phyloP scores from a whole-genome alignment of 2,888 invertebrate genomes.

The Thereva unica region DNA sequence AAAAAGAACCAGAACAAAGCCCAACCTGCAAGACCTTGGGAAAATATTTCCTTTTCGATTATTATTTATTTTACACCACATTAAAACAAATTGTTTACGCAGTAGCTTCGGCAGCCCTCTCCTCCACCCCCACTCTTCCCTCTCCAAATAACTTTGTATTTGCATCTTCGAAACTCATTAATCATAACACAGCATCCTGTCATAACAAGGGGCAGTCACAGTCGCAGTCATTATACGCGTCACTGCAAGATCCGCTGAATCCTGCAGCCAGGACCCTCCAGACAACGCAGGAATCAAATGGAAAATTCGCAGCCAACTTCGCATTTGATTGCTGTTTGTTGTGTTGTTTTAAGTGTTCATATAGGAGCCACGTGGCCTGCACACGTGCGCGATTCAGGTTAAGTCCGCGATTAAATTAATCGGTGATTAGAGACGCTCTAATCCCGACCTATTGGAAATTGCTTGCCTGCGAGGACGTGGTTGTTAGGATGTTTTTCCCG shows the following conservation, averaged over 20 bases:
- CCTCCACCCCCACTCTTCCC: too few species aligned
- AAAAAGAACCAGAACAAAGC: too few species aligned
- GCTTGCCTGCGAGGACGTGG: conserved; percentile 21
- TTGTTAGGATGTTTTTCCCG: conserved; percentile 23
- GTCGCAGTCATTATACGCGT: conserved; percentile 13
- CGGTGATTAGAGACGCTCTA: conserved; percentile 56
- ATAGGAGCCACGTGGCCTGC: conserved; percentile 18
- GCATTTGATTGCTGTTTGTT: conserved; percentile 32
- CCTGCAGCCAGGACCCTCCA: not conserved
- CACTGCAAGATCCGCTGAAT: conserved; percentile 21
- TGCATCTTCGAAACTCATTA: too few species aligned
- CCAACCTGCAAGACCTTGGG: too few species aligned
- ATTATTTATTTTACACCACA: too few species aligned
- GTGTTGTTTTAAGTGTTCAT: conserved; percentile 31
- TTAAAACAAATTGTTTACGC: too few species aligned
- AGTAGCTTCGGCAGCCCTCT: too few species aligned
- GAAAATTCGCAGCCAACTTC: conserved; percentile 11
- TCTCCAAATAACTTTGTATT: too few species aligned
- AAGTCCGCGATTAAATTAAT: conserved; percentile 58
- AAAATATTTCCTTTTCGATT: too few species aligned
- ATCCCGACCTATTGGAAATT: conserved; percentile 42
- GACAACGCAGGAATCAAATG: conserved; percentile 2
- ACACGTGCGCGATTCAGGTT: conserved; percentile 56
- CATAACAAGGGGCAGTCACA: too few species aligned
- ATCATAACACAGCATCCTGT: too few species aligned